phyloP scores from a whole-genome alignment of 2,888 invertebrate species.

The Stenodema calcarata region DNA sequence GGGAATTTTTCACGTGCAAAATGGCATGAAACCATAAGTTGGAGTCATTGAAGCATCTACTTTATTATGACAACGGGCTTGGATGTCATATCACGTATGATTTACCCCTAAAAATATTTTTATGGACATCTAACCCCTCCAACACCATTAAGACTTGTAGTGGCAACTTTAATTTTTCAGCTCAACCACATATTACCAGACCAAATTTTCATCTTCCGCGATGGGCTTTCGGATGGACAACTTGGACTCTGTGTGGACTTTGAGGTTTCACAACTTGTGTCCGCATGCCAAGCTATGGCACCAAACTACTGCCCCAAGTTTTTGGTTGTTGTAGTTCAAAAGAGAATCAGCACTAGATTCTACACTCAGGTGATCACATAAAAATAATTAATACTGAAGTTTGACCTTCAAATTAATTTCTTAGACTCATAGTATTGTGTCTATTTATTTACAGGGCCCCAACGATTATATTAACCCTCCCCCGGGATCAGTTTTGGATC shows the following conservation, averaged over 20 bases:
- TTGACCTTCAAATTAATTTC: too few relatives aligned
- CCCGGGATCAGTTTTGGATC: constrained; percentile 88
- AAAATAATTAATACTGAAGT: too few relatives aligned
- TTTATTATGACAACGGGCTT: too few relatives aligned
- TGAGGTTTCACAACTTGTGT: constrained; percentile 79
- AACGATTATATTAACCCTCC: constrained; percentile 70
- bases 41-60: too few relatives aligned
- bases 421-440: too few relatives aligned
- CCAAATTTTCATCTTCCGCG: constrained; percentile 85
- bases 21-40: too few relatives aligned
- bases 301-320: constrained; percentile 70
- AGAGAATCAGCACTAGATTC: constrained; percentile 85
- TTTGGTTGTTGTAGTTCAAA: constrained; percentile 87
- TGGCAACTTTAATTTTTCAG: neutral
- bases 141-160: too few relatives aligned
- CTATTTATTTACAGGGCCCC: constrained; percentile 12
- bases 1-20: too few relatives aligned
- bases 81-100: too few relatives aligned
- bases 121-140: too few relatives aligned
- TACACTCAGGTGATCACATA: constrained; percentile 62
- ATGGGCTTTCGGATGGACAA: constrained; percentile 93
- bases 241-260: constrained; percentile 72
- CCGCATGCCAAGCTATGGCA: constrained; percentile 63
- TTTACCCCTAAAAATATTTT: too few relatives aligned
- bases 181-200: constrained; percentile 68